These are phyloP conservation scores for Melolontha melolontha DNA, from an alignment of 2,888 invertebrate genomes.

Conservation along the genomic window DNA sequence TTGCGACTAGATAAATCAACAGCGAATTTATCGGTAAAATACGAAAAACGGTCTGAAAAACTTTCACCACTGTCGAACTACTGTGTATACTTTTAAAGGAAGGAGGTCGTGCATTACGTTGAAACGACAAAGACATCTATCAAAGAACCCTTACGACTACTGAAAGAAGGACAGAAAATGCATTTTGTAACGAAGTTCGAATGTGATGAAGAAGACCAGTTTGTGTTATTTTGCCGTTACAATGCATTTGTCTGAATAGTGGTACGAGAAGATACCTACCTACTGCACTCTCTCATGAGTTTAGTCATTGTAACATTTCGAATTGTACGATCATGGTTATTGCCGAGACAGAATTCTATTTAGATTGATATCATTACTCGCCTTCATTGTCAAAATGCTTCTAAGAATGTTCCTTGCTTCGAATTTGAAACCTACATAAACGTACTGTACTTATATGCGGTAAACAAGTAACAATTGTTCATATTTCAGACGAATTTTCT, in stretches of 20 bases:
- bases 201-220: conserved; percentile 27
- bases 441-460: background rate
- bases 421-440: background rate
- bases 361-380: conserved; percentile 31
- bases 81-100: conserved; percentile 24
- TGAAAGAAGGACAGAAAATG: conserved; percentile 15
- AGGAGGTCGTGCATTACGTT: conserved; percentile 30
- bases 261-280: conserved; percentile 46
- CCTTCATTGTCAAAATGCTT: conserved; percentile 32
- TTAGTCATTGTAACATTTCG: conserved; percentile 41
- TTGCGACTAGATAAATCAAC: conserved; percentile 30
- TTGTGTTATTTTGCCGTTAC: conserved; percentile 45
- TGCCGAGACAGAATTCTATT: conserved; percentile 40
- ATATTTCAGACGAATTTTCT: background rate
- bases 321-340: conserved; percentile 37
- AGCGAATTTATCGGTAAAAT: conserved; percentile 26
- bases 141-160: conserved; percentile 12
- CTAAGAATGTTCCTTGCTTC: conserved; percentile 15
- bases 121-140: conserved; percentile 20
- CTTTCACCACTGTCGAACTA: conserved; percentile 32
- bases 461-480: background rate
- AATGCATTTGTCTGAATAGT: conserved; percentile 48
- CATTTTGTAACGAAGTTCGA: conserved; percentile 14
- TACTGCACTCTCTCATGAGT: conserved; percentile 44
- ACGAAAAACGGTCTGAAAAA: conserved; percentile 25